A percentile compares a stretch with the other conserved stretches of the same genome.
These are phyloP conservation scores for Colostygia pectinataria DNA, from an alignment of 2,888 invertebrate species.

Conservation along the genomic window DNA sequence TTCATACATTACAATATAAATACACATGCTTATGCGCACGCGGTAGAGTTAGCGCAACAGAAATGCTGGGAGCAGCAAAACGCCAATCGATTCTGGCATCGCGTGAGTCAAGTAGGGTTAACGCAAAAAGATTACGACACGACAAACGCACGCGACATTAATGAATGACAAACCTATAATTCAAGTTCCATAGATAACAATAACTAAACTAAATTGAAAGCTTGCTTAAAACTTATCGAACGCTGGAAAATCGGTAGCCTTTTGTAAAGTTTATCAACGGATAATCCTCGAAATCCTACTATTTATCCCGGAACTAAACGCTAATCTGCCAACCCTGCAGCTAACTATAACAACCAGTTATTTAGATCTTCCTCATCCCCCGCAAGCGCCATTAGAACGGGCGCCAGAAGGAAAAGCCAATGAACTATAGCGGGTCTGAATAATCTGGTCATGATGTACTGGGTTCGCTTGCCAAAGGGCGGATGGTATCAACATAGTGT, in stretches of 20 bases:
- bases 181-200: background rate
- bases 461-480: conserved; percentile 66
- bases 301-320: conserved; percentile 38
- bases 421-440: conserved; percentile 52
- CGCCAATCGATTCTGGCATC: conserved; percentile 58
- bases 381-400: conserved; percentile 36
- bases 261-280: conserved; percentile 27
- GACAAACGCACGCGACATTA: conserved; percentile 25
- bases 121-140: conserved; percentile 38
- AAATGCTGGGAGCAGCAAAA: conserved; percentile 40
- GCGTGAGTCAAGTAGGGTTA: conserved; percentile 47
- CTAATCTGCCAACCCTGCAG: conserved; percentile 42
- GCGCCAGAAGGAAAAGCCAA: conserved; percentile 46
- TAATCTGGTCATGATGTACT: conserved; percentile 48
- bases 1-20: conserved; percentile 41
- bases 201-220: background rate
- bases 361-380: conserved; percentile 50
- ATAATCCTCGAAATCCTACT: conserved; percentile 33
- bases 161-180: conserved; percentile 18
- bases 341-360: conserved; percentile 51
- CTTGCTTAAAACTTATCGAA: background rate
- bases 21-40: conserved; percentile 33
- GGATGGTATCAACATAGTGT: conserved; percentile 43
- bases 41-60: conserved; percentile 47
- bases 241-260: conserved; percentile 23